Percentiles rank a stretch among this genome's conserved stretches.
phyloP scores from a whole-genome alignment of 2,113 vertebrate genomes.

The Microcebus ravelobensis region DNA sequence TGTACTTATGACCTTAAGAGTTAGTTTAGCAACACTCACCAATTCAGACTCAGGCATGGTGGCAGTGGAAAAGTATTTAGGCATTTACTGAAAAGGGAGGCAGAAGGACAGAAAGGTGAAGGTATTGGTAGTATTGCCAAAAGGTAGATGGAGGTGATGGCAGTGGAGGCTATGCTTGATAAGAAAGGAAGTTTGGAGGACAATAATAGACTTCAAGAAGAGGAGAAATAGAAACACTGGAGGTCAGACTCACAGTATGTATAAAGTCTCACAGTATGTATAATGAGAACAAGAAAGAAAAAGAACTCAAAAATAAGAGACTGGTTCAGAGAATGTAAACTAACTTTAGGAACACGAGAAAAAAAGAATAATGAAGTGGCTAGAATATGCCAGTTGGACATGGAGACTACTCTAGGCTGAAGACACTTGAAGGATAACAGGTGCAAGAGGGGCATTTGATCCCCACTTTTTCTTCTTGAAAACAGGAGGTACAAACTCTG shows the following conservation, averaged over 20 bases:
- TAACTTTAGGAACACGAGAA: neutral
- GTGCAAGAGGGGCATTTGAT: neutral
- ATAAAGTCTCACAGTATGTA: neutral
- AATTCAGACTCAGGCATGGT: neutral
- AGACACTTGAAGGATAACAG: neutral
- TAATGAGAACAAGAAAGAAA: neutral
- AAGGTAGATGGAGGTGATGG: neutral
- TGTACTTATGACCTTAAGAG: neutral
- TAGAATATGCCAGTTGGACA: neutral
- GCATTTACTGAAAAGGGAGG: neutral
- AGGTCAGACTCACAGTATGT: no score
- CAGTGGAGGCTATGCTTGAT: neutral
- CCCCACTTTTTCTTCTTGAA: neutral
- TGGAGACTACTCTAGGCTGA: neutral
- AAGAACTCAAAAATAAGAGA: neutral
- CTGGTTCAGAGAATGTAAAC: neutral
- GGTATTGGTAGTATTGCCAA: neutral
- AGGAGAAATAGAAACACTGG: neutral
- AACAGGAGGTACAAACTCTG: neutral
- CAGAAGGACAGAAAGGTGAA: neutral
- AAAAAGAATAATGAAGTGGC: neutral
- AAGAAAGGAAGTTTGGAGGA: neutral
- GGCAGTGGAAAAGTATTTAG: neutral
- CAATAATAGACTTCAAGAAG: neutral
- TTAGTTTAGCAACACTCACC: neutral